Conservation (phyloP, 2,113 vertebrate genomes). For the Micronycteris hirsuta region DNA sequence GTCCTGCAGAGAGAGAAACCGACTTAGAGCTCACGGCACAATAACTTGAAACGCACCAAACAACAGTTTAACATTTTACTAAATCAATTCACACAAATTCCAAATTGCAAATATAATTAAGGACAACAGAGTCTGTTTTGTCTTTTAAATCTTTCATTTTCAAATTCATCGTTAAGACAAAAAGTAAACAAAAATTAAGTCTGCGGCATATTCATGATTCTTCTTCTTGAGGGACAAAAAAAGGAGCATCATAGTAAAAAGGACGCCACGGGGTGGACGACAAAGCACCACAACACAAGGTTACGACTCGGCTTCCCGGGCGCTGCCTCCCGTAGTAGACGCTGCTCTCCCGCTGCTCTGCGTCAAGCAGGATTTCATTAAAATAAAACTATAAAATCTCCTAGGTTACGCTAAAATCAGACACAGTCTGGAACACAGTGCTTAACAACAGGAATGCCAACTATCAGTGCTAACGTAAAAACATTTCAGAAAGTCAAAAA, state of each 20-base stretch:
- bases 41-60: conserved; percentile 62
- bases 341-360: conserved; percentile 77
- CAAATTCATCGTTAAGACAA: conserved; percentile 86
- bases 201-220: conserved; percentile 80
- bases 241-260: conserved; percentile 67
- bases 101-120: conserved; percentile 89
- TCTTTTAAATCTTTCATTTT: conserved; percentile 74
- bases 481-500: conserved; percentile 82
- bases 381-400: conserved; percentile 88
- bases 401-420: conserved; percentile 86
- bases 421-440: conserved; percentile 85
- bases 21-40: neutral
- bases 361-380: conserved; percentile 79
- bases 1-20: neutral
- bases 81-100: conserved; percentile 91
- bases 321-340: conserved; percentile 77
- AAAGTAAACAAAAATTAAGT: conserved; percentile 86
- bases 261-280: conserved; percentile 80
- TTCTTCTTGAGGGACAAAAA: conserved; percentile 55
- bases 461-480: conserved; percentile 88
- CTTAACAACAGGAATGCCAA: conserved; percentile 86
- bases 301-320: conserved; percentile 82
- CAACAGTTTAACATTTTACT: conserved; percentile 89
- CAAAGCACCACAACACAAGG: conserved; percentile 87
- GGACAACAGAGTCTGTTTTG: conserved; percentile 76